Evolutionary conservation across 2,888 invertebrate genomes (phyloP).

Genomic region (Diabrotica balteata): DNA sequence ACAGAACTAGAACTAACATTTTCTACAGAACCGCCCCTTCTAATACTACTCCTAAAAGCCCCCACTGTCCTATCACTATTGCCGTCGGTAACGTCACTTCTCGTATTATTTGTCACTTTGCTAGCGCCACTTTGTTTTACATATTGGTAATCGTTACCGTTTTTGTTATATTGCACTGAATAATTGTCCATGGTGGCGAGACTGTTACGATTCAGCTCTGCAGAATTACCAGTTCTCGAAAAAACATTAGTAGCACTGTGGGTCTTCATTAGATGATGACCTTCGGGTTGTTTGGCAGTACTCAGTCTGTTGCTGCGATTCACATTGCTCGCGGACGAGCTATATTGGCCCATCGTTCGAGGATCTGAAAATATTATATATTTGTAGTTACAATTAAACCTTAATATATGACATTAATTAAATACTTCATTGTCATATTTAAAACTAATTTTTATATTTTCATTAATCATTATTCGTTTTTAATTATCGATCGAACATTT

Average conservation of each 20-base stretch:
- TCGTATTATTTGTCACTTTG: slow-evolving; percentile 30
- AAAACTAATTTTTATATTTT: no score
- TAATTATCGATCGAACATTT: no score
- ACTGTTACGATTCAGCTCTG: slow-evolving; percentile 47
- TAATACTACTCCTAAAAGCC: slow-evolving; percentile 37
- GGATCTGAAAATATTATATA: slow-evolving; percentile 39
- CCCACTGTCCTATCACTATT: slow-evolving; percentile 34
- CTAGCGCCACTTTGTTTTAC: slow-evolving; percentile 21
- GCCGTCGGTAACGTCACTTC: slow-evolving; percentile 35
- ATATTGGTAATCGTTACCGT: slow-evolving; percentile 34
- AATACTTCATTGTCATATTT: no score
- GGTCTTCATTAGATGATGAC: slow-evolving; percentile 54
- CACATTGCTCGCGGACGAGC: slow-evolving; percentile 51
- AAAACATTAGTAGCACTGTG: slow-evolving; percentile 59
- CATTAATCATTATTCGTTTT: no score
- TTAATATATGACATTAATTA: background rate
- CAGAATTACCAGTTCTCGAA: slow-evolving; percentile 41
- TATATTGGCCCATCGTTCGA: slow-evolving; percentile 37
- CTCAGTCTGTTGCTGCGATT: slow-evolving; percentile 43
- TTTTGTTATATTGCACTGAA: slow-evolving; percentile 48
- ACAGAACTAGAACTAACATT: slow-evolving; percentile 52
- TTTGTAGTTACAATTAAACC: background rate
- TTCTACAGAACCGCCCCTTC: slow-evolving; percentile 56
- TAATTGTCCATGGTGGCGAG: slow-evolving; percentile 49
- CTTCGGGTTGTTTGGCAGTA: slow-evolving; percentile 36